Base-by-base conservation (phyloP, 2,888 invertebrate species). In the Apamea anceps region DNA sequence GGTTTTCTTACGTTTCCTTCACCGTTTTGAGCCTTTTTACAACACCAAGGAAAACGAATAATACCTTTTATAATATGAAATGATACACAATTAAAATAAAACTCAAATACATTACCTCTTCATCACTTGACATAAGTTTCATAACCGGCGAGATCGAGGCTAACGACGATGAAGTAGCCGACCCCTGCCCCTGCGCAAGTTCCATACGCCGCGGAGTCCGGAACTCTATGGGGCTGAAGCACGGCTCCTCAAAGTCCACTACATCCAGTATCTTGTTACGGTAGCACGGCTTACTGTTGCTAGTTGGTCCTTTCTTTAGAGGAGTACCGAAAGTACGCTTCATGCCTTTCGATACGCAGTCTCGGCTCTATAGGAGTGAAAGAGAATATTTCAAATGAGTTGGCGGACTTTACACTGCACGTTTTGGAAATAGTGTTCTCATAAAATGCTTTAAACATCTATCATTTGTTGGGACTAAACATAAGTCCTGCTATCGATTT, bases 271-370 rank as follows among this genome's bases (percentile, higher is more conserved):
- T 95, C 84, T 96, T 96, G 84, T 96, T 97, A 7, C 95, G 93
- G 77, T 93, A 95, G 72, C 93, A 93, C 0, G 93, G 91, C 77
- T 95, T 96, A 13, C 89, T 90, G 54, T 80, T 90, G 1, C 88
- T 83, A 2, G 90, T 75, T 0, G 87, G 77, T 0, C 89, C 90
- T 72, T 92, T 93, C 57, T 93, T 94, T 3, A 95, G 79, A 0
- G 97, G 97, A 0, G 96, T 96, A 3, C 94, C 96, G 80, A 96
- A 97, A 32, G 96, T 95, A 42, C 97, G 95, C 85, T 95, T 95
- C 95, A 97, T 95, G 1, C 96, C 96, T 87, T 95, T 95, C 1
- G 93, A 85, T 12, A 94, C 93, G 65, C 93, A 85, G 79, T 95
- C 94, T 18, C 91, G 92, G 84, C 94, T 93, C 96, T 96, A 91